These are phyloP conservation scores for Haemorhous mexicanus DNA, from an alignment of 2,113 vertebrate species.

Conservation along the genomic window DNA sequence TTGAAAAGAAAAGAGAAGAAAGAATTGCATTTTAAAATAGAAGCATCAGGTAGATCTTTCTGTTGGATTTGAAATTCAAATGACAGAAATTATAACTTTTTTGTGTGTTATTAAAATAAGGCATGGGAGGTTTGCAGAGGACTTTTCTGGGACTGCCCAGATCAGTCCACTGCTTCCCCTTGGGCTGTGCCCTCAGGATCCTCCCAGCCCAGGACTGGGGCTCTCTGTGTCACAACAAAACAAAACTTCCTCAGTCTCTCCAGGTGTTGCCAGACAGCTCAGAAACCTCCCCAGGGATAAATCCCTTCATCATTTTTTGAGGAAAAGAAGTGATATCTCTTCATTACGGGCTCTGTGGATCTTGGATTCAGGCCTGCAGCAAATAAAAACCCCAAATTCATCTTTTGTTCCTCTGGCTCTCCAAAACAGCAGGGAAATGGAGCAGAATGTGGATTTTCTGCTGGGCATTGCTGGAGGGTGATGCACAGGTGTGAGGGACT, in stretches of 20 bases:
- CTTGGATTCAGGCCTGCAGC: neutral
- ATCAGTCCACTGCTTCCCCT: neutral
- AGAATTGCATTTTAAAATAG: slow-evolving; percentile 64
- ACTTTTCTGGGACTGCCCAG: neutral
- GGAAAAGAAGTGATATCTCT: neutral
- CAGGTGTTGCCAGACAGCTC: neutral
- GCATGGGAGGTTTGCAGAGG: neutral
- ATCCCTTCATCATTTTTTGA: neutral
- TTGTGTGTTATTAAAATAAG: slow-evolving; percentile 28
- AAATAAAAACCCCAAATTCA: neutral
- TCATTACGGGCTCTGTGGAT: neutral
- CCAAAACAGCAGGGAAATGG: neutral
- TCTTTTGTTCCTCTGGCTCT: neutral
- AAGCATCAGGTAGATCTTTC: slow-evolving; percentile 49
- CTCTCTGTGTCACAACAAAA: neutral
- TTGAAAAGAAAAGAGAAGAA: slow-evolving; percentile 59
- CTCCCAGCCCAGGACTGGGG: neutral
- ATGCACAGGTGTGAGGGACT: neutral
- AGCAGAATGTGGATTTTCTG: neutral
- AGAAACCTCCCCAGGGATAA: neutral
- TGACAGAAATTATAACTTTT: slow-evolving; percentile 48
- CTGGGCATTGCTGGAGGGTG: neutral
- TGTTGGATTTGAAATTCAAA: slow-evolving; percentile 62
- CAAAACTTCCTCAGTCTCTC: neutral
- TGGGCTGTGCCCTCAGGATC: neutral